A percentile compares a stretch with the other conserved stretches of the same genome.
phyloP scores from a whole-genome alignment of 2,888 invertebrate species.

The Holacanthella duospinosa region DNA sequence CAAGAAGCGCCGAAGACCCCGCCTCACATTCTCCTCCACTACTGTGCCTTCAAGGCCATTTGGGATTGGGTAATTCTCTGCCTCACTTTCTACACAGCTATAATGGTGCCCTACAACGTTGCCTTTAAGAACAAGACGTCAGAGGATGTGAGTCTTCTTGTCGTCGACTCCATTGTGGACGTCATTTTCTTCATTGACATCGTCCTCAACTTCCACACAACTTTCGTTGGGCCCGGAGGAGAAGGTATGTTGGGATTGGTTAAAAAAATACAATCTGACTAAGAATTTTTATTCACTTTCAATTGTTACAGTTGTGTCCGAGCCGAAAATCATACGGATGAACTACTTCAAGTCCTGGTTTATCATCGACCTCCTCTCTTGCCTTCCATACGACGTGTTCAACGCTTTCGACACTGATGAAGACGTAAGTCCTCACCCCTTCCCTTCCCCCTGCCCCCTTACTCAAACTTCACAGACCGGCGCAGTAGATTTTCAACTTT shows the following conservation, averaged over 20 bases:
- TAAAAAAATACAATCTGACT: background rate
- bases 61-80: constrained; percentile 99
- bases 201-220: constrained; percentile 99
- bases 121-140: constrained; percentile 99
- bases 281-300: constrained; percentile 52
- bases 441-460: background rate
- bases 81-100: constrained; percentile 98
- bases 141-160: constrained; percentile 86
- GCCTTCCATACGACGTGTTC: constrained; percentile 99
- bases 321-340: constrained; percentile 95
- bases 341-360: constrained; percentile 99
- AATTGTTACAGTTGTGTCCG: constrained; percentile 79
- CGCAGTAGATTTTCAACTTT: no score
- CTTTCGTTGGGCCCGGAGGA: constrained; percentile 81
- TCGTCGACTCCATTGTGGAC: constrained; percentile 95
- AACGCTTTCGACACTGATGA: constrained; percentile 99
- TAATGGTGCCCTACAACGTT: constrained; percentile 97
- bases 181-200: constrained; percentile 99
- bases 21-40: constrained; percentile 97
- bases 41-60: constrained; percentile 98
- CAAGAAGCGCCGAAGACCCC: constrained; percentile 99
- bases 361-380: constrained; percentile 95
- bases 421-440: constrained; percentile 55
- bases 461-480: no score
- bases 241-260: constrained; percentile 38